Evolutionary conservation across 2,113 vertebrate species (phyloP).

Genomic region (Ochotona curzoniae): DNA sequence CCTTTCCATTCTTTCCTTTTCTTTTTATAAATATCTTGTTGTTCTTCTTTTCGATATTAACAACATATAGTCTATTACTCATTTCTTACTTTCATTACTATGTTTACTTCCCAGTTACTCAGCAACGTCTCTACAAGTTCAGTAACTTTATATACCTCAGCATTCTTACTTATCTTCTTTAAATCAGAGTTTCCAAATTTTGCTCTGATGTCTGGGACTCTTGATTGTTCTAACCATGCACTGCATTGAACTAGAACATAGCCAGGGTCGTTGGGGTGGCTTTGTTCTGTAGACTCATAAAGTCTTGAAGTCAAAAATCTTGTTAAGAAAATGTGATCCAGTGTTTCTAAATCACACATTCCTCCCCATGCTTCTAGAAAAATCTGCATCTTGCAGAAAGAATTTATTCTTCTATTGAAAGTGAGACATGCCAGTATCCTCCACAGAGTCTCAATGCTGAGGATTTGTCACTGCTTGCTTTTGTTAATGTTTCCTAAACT

Average conservation of each 20-base stretch:
- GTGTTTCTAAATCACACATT: neutral
- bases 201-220: neutral
- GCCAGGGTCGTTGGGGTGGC: neutral
- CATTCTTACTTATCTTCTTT: neutral
- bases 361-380: fast-evolving
- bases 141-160: neutral
- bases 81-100: neutral
- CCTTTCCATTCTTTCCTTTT: slow-evolving; percentile 44
- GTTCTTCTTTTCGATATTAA: neutral
- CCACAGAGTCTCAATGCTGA: neutral
- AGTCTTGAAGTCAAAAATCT: neutral
- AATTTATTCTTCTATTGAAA: neutral
- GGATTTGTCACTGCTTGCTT: neutral
- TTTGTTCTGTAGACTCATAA: neutral
- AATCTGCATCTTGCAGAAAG: neutral
- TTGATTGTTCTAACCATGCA: neutral
- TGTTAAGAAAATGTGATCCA: neutral
- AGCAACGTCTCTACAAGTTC: neutral
- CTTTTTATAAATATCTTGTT: neutral
- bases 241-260: neutral
- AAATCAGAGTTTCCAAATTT: neutral
- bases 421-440: neutral
- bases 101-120: neutral
- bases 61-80: neutral
- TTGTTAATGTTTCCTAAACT: slow-evolving; percentile 2